These are phyloP conservation scores for Penaeus monodon DNA, from an alignment of 2,888 invertebrate species.

Conservation along the genomic window DNA sequence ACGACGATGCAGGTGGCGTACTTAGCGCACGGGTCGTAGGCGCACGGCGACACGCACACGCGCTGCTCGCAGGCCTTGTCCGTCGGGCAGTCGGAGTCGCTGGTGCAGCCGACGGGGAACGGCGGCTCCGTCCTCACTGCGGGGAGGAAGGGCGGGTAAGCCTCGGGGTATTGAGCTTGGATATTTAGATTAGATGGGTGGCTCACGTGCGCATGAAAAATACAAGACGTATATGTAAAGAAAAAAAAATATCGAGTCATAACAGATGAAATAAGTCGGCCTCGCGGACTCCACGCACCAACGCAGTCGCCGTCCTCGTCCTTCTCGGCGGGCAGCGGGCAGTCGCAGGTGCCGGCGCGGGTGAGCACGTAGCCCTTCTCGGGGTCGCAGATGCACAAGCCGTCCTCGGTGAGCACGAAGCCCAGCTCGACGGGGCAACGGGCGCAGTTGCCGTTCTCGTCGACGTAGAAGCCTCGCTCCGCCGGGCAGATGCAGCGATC, in stretches of 20 bases:
- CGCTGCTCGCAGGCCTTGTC: conserved; percentile 81
- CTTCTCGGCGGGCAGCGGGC: conserved; percentile 66
- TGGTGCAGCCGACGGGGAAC: conserved; percentile 66
- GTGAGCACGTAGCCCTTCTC: conserved; percentile 78
- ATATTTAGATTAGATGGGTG: too few relatives aligned
- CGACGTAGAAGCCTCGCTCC: conserved; percentile 77
- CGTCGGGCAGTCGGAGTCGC: conserved; percentile 78
- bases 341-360: conserved; percentile 74
- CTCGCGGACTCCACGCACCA: conserved; percentile 33
- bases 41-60: conserved; percentile 84
- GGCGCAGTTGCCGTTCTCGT: conserved; percentile 82
- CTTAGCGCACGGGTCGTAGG: conserved; percentile 79
- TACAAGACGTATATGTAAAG: too few relatives aligned
- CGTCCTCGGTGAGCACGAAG: conserved; percentile 81
- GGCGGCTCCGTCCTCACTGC: conserved; percentile 49
- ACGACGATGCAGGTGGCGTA: conserved; percentile 84
- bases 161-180: too few relatives aligned
- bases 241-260: too few relatives aligned
- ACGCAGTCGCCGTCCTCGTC: conserved; percentile 66
- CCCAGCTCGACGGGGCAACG: conserved; percentile 81
- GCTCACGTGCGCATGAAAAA: too few relatives aligned
- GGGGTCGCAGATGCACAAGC: conserved; percentile 82
- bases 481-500: conserved; percentile 81
- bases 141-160: too few relatives aligned
- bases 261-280: not conserved